Percentiles rank a stretch among this genome's conserved stretches.
Evolutionary conservation across 1,140 invertebrate genomes (phyloP).

Genomic region (Thaumetopoea pityocampa): DNA sequence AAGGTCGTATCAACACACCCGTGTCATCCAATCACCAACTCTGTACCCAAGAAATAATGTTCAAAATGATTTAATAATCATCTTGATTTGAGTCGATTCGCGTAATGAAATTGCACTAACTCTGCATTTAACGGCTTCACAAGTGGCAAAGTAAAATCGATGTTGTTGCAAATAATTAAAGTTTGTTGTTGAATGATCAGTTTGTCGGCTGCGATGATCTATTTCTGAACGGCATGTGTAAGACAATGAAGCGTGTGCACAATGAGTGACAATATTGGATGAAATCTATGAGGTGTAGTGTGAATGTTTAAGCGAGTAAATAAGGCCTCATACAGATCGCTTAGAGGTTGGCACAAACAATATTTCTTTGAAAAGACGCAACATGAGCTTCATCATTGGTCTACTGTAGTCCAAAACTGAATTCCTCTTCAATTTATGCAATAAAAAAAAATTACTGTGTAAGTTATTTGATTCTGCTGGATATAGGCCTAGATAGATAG

Average conservation of each 20-base stretch:
- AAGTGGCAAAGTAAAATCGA: neutral
- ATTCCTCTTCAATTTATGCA: no score
- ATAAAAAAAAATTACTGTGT: no score
- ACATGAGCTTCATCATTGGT: no score
- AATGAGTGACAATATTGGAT: conserved; percentile 10
- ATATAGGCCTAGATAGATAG: no score
- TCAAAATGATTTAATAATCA: conserved; percentile 7
- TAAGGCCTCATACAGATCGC: no score
- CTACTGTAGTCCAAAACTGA: no score
- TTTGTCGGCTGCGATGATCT: conserved; percentile 4
- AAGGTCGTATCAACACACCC: neutral
- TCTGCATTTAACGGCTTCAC: conserved; percentile 16
- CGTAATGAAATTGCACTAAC: conserved; percentile 10
- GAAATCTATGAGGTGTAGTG: conserved; percentile 2
- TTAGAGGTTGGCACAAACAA: no score
- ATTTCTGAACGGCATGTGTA: conserved; percentile 7
- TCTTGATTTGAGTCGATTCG: conserved; percentile 7
- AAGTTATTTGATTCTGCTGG: no score
- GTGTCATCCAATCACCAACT: conserved; percentile 8
- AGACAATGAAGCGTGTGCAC: conserved; percentile 11
- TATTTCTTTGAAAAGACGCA: no score
- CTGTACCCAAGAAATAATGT: neutral
- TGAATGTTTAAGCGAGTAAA: no score
- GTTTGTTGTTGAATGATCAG: conserved; percentile 1
- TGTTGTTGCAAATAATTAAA: neutral